Base-by-base conservation (phyloP, 2,797 vertebrate species). In the Brotogeris chrysoptera region DNA sequence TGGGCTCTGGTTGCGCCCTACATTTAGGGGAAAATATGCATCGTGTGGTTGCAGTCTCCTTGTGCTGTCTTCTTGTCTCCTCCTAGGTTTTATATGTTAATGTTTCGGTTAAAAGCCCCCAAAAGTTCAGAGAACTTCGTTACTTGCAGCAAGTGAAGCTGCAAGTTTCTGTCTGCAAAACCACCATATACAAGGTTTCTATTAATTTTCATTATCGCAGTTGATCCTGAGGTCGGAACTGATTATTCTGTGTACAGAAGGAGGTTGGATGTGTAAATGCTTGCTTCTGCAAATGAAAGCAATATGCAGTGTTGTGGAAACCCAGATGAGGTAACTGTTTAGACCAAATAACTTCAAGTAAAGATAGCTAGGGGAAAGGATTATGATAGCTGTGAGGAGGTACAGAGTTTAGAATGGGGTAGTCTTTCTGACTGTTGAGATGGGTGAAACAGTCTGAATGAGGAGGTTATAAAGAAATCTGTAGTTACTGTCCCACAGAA, bases 131-230 rank as follows among this genome's bases (percentile, higher is more conserved):
- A 60, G 28, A 44, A 23, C 7, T 80, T 30, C 12, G 13, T 55
- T 84, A 36, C 28, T 57, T 57, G 20, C 53, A 55, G 53, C 32
- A 55, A 44, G n/a, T 41, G 27, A 65, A 91, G 53, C 81, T 92
- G 34, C n/a, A 46, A 57, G 21, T 69, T 86, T 91, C 39, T 73
- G 9, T 80, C 65, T 68, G 34, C 78, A 74, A 91, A 92, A 68
- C 30, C 21, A 71, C 55, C 25, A 19, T 64, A 38, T 2, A 27
- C 8, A 66, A 34, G 44, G 49, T 79, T 90, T 64, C 24, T 61
- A 0, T 72, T 93, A 21, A 41, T 3, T 72, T 65, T 36, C 50
- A 15, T 65, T 53, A 25, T 27, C 49, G 12, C 14, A 44, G 74
- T 68, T 78, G 55, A 59, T 90, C 20, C 59, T 88, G 47, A 78